Conservation (phyloP, 2,888 invertebrate species). For the Sisyra nigra region DNA sequence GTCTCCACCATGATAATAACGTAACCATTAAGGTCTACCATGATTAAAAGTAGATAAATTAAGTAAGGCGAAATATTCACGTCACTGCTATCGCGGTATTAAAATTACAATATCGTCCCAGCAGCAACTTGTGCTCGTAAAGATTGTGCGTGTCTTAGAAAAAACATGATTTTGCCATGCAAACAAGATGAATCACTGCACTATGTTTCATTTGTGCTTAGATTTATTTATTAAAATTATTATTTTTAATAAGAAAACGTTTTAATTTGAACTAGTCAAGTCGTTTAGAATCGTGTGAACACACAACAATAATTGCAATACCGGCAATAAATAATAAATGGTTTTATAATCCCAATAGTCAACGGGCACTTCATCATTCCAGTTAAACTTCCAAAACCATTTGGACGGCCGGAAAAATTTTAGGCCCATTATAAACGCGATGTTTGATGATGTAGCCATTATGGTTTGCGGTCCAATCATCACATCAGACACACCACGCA, state of each 20-base stretch:
- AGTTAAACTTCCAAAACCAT: slow-evolving; percentile 22
- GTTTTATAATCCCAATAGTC: slow-evolving; percentile 20
- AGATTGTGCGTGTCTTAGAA: slow-evolving; percentile 1
- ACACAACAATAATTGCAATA: too few species aligned
- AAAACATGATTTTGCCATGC: neutral
- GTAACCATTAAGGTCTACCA: slow-evolving; percentile 88
- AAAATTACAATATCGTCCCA: too few species aligned
- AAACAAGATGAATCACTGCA: too few species aligned
- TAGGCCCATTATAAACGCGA: neutral
- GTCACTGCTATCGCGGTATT: too few species aligned
- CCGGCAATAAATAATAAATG: slow-evolving; percentile 3
- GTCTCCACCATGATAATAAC: slow-evolving; percentile 89
- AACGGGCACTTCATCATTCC: slow-evolving; percentile 13
- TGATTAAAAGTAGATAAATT: slow-evolving; percentile 17
- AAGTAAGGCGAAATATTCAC: too few species aligned
- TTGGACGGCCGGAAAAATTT: slow-evolving; percentile 12
- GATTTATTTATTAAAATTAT: neutral
- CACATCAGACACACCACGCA: neutral
- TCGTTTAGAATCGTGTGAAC: too few species aligned
- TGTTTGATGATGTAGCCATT: neutral
- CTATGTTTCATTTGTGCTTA: neutral
- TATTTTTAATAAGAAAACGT: neutral
- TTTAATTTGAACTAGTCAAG: neutral
- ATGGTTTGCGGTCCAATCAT: neutral
- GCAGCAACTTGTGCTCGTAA: too few species aligned